phyloP scores from a whole-genome alignment of 2,888 invertebrate genomes.

The Agrochola litura region DNA sequence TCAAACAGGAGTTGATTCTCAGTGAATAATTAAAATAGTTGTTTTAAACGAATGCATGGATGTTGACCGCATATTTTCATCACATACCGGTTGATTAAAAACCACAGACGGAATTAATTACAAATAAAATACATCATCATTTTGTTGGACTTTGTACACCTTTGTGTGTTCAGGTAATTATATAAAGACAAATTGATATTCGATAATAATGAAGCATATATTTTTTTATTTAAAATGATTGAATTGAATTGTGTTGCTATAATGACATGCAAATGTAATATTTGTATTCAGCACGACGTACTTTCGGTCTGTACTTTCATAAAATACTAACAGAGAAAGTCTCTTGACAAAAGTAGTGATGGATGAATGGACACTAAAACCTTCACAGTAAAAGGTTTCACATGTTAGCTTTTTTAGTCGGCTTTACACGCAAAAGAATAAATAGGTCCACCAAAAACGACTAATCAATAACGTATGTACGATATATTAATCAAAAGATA shows the following conservation, averaged over 20 bases:
- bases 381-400: conserved; percentile 60
- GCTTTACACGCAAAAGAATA: conserved; percentile 50
- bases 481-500: conserved; percentile 88
- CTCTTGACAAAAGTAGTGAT: conserved; percentile 7
- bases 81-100: conserved; percentile 80
- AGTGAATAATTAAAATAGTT: conserved; percentile 83
- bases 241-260: neutral
- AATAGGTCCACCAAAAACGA: conserved; percentile 61
- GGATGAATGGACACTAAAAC: conserved; percentile 40
- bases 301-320: neutral
- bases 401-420: conserved; percentile 55
- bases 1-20: conserved; percentile 72
- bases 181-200: conserved; percentile 53
- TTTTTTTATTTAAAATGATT: conserved; percentile 25
- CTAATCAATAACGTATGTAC: conserved; percentile 71
- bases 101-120: conserved; percentile 74
- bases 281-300: neutral
- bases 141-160: conserved; percentile 50
- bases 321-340: conserved; percentile 1
- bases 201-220: conserved; percentile 30
- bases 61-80: conserved; percentile 80
- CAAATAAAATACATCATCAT: conserved; percentile 62
- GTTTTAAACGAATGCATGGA: conserved; percentile 77
- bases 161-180: conserved; percentile 54
- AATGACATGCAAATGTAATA: conserved; percentile 24